Percentiles rank a stretch among this genome's conserved stretches.
Evolutionary conservation across 1,140 invertebrate genomes (phyloP).

Genomic region (Drosophila gunungcola): DNA sequence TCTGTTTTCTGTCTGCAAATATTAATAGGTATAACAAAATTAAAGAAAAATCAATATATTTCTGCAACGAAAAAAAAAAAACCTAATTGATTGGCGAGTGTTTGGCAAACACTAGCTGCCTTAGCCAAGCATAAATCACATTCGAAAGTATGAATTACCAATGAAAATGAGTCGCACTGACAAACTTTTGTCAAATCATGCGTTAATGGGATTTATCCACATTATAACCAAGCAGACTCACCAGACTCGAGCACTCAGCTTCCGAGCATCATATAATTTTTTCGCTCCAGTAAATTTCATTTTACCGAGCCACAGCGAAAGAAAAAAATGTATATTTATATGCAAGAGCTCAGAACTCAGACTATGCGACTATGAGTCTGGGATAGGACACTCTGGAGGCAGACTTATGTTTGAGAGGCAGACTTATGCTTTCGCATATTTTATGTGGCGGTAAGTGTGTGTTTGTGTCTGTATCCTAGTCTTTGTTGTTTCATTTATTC

Average conservation of each 20-base stretch:
- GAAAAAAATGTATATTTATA: conserved; percentile 72
- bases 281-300: conserved; percentile 56
- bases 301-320: conserved; percentile 43
- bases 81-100: conserved; percentile 26
- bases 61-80: neutral
- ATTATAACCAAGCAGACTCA: conserved; percentile 33
- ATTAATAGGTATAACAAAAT: too few relatives aligned
- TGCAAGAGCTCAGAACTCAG: conserved; percentile 42
- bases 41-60: neutral
- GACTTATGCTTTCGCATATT: conserved; percentile 77
- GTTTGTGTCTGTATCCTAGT: conserved; percentile 31
- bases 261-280: conserved; percentile 11
- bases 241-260: conserved; percentile 24
- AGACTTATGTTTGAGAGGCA: conserved; percentile 16
- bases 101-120: conserved; percentile 15
- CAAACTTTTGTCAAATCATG: conserved; percentile 46
- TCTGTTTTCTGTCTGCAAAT: neutral
- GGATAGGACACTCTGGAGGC: conserved; percentile 58
- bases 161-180: conserved; percentile 24
- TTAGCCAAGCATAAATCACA: conserved; percentile 22
- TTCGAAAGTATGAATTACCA: conserved; percentile 10
- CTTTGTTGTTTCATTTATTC: conserved; percentile 82
- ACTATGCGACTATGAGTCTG: conserved; percentile 28
- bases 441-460: conserved; percentile 55
- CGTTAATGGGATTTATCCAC: conserved; percentile 47